Base-by-base conservation (phyloP, 2,797 vertebrate species). In the Onychomys leucogaster region DNA sequence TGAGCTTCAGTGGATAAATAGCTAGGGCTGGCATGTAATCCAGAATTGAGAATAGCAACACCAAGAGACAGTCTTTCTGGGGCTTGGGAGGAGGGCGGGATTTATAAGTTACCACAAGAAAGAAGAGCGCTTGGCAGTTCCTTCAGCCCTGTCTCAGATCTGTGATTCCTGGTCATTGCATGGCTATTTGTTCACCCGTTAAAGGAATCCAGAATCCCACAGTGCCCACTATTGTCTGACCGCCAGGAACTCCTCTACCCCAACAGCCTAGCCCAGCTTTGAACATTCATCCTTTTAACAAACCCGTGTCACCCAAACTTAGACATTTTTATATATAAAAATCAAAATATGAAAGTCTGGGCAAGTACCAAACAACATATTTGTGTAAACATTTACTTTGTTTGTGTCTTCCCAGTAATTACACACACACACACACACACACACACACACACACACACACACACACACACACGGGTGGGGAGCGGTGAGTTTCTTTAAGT, bases 1-100 rank as follows among this genome's bases (percentile, higher is more conserved):
- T 55, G 77, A 96, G 8, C 19, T 23, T 65, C 21, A 63, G 59
- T 75, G 73, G 43, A 43, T 93, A 63, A 67, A 77, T 43, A 92
- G 46, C 90, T 76, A 83, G 27, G 63, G 34, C 0, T 52, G 29
- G 37, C 5, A 32, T 84, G 16, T 32, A 93, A 63, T 23, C 10
- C 37, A 83, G 55, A 55, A 67, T 16, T 43, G 3, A 73, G 13
- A 76, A 16, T 34, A 25, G 57, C 7, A 67, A 52, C 14, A n/a
- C 25, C 21, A 69, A 21, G 65, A 46, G 52, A 65, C 67, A 46
- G 27, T 13, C 5, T 13, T 37, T 83, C 1, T 41, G 16, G 16
- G 27, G 27, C 2, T 10, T 57, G 13, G 9, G 3, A n/a, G n/a
- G n/a, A n/a, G 59, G 25, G 43, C 34, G 27, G 19, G 43, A 6